Base-by-base conservation (phyloP, 2,113 vertebrate species). In the Cygnus buccinator region DNA sequence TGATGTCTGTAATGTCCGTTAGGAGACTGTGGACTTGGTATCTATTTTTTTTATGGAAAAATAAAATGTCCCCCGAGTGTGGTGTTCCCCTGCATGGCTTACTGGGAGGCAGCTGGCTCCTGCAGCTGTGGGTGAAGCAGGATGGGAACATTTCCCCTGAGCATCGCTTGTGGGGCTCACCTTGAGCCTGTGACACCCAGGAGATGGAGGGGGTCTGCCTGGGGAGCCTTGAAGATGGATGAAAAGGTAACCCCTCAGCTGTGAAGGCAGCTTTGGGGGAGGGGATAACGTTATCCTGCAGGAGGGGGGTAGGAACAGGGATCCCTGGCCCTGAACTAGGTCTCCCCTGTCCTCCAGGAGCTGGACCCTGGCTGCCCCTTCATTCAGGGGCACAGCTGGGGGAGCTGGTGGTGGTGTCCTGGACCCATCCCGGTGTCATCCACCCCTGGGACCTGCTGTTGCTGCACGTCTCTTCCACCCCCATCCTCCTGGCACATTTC, bases 21-120 rank as follows among this genome's bases (percentile, higher is more conserved):
- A 87, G 90, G 93, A 96, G 95, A 39, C 76, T 57, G 97, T 98
- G 97, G 75, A 89, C 94, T 96, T 46, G 23, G 94, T 92, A 54
- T 68, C 39, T 97, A 96, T 95, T 96, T 97, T 97, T 98, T 93
- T 97, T 96, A 95, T 92, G 90, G 94, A 68, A 83, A 86, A 98
- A 96, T 97, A 97, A 98, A 98, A 71, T 44, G 67, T 83, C 4
- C 90, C 82, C 44, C 4, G 2, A 10, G 44, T 33, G 44, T 54
- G 33, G 55, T 43, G 78, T 48, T 21, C 28, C 41, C 20, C 0
- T 0, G 2, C 21, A 9, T 11, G 33, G 61, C 52, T 95, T 31
- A 2, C 0, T n/a, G 33, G 6, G 75, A 62, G 16, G 16, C n/a
- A 74, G 66, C 62, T 59, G 79, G 14, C 20, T 63, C 31, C 37